Evolutionary conservation across 2,113 vertebrate genomes (phyloP), one percentile per base, ranked within the genome.

Genomic region (Lophura nycthemera): DNA sequence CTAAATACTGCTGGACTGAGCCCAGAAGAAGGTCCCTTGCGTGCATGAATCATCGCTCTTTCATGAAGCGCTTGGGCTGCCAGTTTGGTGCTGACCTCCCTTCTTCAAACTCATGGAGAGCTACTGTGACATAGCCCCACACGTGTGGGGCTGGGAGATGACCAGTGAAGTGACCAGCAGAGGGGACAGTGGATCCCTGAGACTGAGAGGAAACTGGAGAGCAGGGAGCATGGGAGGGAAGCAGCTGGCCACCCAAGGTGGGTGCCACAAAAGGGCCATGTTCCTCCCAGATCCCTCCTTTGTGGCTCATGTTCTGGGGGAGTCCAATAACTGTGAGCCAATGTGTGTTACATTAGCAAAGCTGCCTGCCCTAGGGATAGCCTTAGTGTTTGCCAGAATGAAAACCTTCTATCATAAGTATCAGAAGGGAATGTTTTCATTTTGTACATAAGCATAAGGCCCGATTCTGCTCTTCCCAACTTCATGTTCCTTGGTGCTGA

Each of bases 111-210:
- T 83, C 0, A 0, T 10, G 36, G 22, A 63, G 40, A 43, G 25
- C 29, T 80, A 19, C 14, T n/a, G 4, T 60, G 11, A 56, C 29
- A 21, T 5, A 76, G 11, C 7, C 52, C 48, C 11, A 17, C 0
- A 0, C 8, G 13, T 7, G 5, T 29, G 13, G 47, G 32, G 8
- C 18, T 3, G 1, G 16, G 13, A 25, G 20, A 82, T 61, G 34
- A 69, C 40, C 42, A 47, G 19, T 27, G n/a, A 14, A 54, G n/a
- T 61, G 25, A 12, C 5, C 29, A 72, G 65, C 2, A 3, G 1
- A 48, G 32, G 17, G 11, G 15, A 34, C 25, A 47, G 42, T n/a
- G n/a, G 13, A 24, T 36, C 91, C n/a, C 42, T 9, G 27, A 63
- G 16, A 13, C 18, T n/a, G 21, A 27, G 21, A 70, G 50, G 69